Percentiles rank a stretch among this genome's conserved stretches.
phyloP scores from a whole-genome alignment of 2,797 vertebrate species.

The Meda fulgida region DNA sequence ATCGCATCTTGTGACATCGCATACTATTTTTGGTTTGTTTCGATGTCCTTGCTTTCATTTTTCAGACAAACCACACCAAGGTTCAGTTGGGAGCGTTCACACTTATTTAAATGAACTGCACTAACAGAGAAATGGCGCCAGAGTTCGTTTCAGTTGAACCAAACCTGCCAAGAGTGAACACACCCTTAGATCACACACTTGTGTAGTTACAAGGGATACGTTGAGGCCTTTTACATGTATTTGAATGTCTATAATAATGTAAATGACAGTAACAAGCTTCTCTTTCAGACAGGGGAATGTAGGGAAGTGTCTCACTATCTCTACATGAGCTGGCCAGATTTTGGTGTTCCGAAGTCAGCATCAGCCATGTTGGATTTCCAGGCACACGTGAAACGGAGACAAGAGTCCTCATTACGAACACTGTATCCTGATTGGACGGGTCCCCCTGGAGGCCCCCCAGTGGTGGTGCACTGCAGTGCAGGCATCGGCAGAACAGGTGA shows the following conservation, averaged over 20 bases:
- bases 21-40: too few species aligned
- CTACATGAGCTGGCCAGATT: conserved; percentile 90
- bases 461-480: conserved; percentile 87
- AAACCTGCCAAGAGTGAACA: too few species aligned
- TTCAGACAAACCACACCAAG: too few species aligned
- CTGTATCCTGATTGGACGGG: conserved; percentile 80
- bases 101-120: too few species aligned
- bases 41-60: too few species aligned
- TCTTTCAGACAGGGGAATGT: conserved; percentile 79
- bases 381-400: conserved; percentile 81
- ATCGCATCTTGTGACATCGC: too few species aligned
- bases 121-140: too few species aligned
- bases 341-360: conserved; percentile 86
- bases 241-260: background rate
- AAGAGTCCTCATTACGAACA: conserved; percentile 75
- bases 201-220: too few species aligned
- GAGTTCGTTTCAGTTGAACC: too few species aligned
- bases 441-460: conserved; percentile 80
- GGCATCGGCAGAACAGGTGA: conserved; percentile 87
- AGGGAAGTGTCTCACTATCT: conserved; percentile 85
- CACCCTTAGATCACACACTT: too few species aligned
- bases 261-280: background rate
- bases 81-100: too few species aligned
- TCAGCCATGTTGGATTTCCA: conserved; percentile 87
- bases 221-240: too few species aligned